Base-by-base conservation (phyloP, 2,888 invertebrate genomes). In the Quadroppia sp. region DNA sequence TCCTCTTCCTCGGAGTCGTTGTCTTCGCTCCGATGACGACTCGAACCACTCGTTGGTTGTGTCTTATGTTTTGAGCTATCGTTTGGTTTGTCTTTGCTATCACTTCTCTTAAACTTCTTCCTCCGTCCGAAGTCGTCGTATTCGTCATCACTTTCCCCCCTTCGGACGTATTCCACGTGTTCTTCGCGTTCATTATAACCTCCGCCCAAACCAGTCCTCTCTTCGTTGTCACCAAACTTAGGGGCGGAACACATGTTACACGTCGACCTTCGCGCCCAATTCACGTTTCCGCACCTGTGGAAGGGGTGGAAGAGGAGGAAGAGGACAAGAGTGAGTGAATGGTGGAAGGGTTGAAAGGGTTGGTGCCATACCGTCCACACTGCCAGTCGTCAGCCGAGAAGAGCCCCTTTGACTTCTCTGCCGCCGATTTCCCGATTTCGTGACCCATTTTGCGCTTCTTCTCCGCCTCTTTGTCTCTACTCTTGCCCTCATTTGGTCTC, bases 181-280 rank as follows among this genome's bases (percentile, higher is more conserved):
- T 94, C 96, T 32, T 69, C 69, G 75, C 97, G 87, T 82, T 98
- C 97, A 85, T 97, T 97, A 83, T 95, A 97, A 36, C 86, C 85
- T 42, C 85, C 86, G 40, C 85, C 85, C 78, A 81, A 82, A 40
- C 84, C 85, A 71, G 86, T 86, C 77, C 91, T 84, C 80, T 89
- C 89, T 82, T 93, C 89, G 76, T 94, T 90, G 84, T 96, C 95
- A 23, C 93, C 94, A 82, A 94, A 93, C 84, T 97, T 97, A 0
- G 98, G 96, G 4, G 97, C 94, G 85, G 97, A 98, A 83, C 99
- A 99, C 86, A 99, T 93, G 83, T 99, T 99, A 84, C 99, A 99
- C 73, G 92, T 92, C 81, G 90, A 90, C 73, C 99, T 87, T 77
- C 96, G 87, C 30, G 98, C 97, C 99, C 96, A 96, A 83, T 99